These are phyloP conservation scores for Leucosticte australis DNA, from an alignment of 2,113 vertebrate species.

Conservation along the genomic window DNA sequence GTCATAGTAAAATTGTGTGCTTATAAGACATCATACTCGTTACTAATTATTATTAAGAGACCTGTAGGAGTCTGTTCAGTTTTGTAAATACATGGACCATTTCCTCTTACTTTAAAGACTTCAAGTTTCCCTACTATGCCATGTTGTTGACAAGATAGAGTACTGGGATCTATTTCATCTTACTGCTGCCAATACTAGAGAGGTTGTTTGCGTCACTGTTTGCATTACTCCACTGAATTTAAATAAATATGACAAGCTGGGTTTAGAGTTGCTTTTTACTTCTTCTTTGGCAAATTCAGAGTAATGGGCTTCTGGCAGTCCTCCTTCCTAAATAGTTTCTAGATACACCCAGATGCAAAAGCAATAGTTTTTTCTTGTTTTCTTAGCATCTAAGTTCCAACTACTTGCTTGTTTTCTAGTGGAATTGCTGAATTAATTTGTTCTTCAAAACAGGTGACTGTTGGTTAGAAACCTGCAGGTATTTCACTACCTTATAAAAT, in stretches of 20 bases:
- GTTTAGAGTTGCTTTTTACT: not conserved
- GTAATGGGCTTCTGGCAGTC: not conserved
- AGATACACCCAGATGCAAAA: not conserved
- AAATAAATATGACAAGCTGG: not conserved
- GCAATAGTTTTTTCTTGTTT: not conserved
- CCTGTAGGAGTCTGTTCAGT: not conserved
- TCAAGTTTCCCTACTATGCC: not conserved
- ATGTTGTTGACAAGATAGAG: not conserved
- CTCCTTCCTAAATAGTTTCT: not conserved
- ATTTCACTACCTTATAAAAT: not conserved
- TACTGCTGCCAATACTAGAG: not conserved
- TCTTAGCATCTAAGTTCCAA: not conserved
- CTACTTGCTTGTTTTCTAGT: not conserved
- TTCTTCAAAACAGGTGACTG: not conserved
- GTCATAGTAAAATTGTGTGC: not conserved
- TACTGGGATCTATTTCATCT: not conserved
- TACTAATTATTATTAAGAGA: not conserved
- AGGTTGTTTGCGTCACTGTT: not conserved
- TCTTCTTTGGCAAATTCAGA: not conserved
- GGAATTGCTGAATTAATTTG: not conserved
- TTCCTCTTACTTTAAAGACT: not conserved
- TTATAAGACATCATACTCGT: not conserved
- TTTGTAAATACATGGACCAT: not conserved
- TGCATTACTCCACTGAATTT: not conserved
- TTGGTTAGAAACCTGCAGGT: not conserved